phyloP scores from a whole-genome alignment of 2,888 invertebrate genomes.

The Ichneumoninae sp. region DNA sequence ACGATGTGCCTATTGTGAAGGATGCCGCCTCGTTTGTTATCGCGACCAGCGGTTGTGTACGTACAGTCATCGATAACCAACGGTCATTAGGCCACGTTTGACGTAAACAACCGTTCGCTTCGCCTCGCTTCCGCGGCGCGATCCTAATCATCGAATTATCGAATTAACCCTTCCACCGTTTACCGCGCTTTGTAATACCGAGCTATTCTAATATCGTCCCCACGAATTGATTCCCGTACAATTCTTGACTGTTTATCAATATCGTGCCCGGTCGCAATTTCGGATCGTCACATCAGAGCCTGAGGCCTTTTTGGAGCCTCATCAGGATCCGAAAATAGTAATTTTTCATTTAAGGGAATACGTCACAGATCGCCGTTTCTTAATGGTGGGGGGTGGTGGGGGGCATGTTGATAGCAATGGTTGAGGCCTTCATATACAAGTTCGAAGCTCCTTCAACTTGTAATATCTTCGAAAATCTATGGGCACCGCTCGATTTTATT shows the following conservation, averaged over 20 bases:
- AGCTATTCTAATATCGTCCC: constrained; percentile 11
- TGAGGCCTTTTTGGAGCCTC: too few relatives aligned
- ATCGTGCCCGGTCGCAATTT: not conserved
- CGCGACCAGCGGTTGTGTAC: constrained; percentile 38
- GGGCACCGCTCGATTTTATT: too few relatives aligned
- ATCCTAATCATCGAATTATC: constrained; percentile 53
- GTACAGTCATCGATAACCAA: constrained; percentile 60
- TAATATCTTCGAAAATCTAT: too few relatives aligned
- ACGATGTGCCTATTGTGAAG: constrained; percentile 20
- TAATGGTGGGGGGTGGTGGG: too few relatives aligned
- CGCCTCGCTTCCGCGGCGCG: constrained; percentile 27
- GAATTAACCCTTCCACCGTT: constrained; percentile 14
- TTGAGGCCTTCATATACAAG: too few relatives aligned
- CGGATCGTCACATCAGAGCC: too few relatives aligned
- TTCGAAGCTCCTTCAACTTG: too few relatives aligned
- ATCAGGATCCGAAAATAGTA: too few relatives aligned
- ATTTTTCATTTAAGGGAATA: too few relatives aligned
- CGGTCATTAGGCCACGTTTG: constrained; percentile 56
- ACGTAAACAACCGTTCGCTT: constrained; percentile 52
- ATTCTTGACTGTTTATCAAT: not conserved
- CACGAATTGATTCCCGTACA: not conserved
- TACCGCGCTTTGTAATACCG: not conserved
- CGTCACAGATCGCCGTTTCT: too few relatives aligned
- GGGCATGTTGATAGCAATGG: too few relatives aligned
- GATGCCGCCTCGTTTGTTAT: constrained; percentile 33